These are phyloP conservation scores for Temnothorax nylanderi DNA, from an alignment of 1,140 invertebrate species.

Conservation along the genomic window DNA sequence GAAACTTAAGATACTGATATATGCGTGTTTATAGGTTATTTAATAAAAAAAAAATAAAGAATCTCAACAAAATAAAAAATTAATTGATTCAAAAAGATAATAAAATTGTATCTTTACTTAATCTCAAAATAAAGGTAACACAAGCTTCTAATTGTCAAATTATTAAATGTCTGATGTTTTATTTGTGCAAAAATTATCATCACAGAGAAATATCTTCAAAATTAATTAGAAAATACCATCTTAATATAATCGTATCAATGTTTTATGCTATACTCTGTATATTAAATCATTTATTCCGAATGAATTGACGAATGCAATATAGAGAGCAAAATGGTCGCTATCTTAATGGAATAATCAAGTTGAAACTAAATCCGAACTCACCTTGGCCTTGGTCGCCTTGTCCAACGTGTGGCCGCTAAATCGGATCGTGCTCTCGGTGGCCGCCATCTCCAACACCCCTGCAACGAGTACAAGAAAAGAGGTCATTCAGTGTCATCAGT, in stretches of 20 bases:
- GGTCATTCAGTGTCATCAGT: conserved; percentile 56
- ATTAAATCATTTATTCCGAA: not conserved
- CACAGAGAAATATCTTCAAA: not conserved
- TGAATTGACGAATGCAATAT: not conserved
- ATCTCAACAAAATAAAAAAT: not conserved
- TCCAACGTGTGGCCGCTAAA: conserved; percentile 98
- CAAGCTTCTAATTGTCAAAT: not conserved
- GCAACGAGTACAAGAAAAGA: conserved; percentile 81
- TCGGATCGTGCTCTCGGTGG: conserved; percentile 92
- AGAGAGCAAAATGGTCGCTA: not conserved
- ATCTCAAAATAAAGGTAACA: not conserved
- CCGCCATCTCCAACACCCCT: conserved; percentile 90
- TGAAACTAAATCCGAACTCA: conserved; percentile 62
- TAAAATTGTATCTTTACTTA: not conserved
- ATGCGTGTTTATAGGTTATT: not conserved
- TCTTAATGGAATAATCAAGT: conserved; percentile 40
- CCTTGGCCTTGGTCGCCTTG: conserved; percentile 99
- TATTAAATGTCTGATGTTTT: not conserved
- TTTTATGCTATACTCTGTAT: not conserved
- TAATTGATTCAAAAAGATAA: not conserved
- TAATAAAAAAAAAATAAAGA: not conserved
- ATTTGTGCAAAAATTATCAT: not conserved
- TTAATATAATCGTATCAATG: not conserved
- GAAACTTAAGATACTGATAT: not conserved
- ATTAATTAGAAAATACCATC: not conserved